Conservation (phyloP, 1,140 invertebrate genomes). For the Melanaphis sacchari region DNA sequence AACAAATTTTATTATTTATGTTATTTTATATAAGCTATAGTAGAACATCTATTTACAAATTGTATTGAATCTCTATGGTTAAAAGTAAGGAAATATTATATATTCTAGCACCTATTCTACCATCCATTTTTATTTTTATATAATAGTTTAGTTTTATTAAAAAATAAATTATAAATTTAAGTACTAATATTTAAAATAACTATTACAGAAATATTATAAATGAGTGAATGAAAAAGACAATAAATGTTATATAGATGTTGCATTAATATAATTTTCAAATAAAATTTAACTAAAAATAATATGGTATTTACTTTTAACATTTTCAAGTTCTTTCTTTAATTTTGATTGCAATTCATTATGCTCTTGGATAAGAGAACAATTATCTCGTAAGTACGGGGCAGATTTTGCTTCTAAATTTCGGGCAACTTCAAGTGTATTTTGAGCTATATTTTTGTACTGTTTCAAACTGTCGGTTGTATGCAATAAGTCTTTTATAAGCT, state of each 20-base stretch:
- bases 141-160: background rate
- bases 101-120: background rate
- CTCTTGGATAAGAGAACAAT: constrained; percentile 73
- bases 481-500: constrained; percentile 76
- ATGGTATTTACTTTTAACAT: constrained; percentile 63
- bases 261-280: background rate
- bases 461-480: constrained; percentile 80
- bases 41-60: background rate
- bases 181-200: background rate
- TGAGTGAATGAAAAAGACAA: background rate
- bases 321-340: constrained; percentile 71
- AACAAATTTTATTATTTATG: background rate
- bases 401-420: constrained; percentile 52
- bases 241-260: background rate
- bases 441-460: constrained; percentile 77
- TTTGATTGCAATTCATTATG: constrained; percentile 76
- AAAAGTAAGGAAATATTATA: background rate
- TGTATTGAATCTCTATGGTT: background rate
- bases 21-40: background rate
- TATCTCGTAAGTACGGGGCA: constrained; percentile 77
- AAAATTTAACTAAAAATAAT: background rate
- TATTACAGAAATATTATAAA: background rate
- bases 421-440: constrained; percentile 69
- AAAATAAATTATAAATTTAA: background rate
- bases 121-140: background rate